Evolutionary conservation across 1,140 invertebrate genomes (phyloP), one percentile per base, ranked within the genome.

Genomic region (Listronotus oregonensis): DNA sequence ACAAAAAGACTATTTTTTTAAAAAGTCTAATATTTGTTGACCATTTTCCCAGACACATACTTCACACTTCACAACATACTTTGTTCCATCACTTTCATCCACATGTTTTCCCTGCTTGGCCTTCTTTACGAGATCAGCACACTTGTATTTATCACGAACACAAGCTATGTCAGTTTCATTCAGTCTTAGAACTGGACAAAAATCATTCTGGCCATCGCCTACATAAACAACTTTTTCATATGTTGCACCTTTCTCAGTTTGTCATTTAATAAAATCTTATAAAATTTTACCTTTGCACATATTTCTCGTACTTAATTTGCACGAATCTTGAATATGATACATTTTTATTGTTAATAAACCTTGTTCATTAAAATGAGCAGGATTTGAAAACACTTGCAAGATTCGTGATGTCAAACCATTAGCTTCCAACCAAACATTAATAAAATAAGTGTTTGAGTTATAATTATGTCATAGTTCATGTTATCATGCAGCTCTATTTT

Each of bases 381-480:
- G 89, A 80, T 94, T 94, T 3, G 91, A 91, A 66, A 89, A 93
- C 12, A 91, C 79, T 71, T 82, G 78, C 11, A 75, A 61, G 7
- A 94, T 77, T 10, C 78, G 73, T n/a, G 84, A 71, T 34, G 78
- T 66, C 12, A 93, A 69, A 12, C 83, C 78, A 60, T 85, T 76
- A 12, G 80, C 72, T 40, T 83, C 76, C 4, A 93, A 74, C 84
- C 90, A 89, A 34, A 82, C 78, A 9, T 87, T 77, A 57, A 94
- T 93, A 66, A 93, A 92, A 39, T 88, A 73, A 2, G 85, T 85
- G 80, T 93, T 94, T 3, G 90, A 87, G 80, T 93, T n/a, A 94
- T 87, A 17, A 93, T 89, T 12, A 87, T 79, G 74, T 93, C 89
- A 71, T 80, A 84, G 14, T 85, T 79, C 27, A 79, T 70, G 10